Evolutionary conservation across 2,113 vertebrate species (phyloP).

Genomic region (Lepus americanus): DNA sequence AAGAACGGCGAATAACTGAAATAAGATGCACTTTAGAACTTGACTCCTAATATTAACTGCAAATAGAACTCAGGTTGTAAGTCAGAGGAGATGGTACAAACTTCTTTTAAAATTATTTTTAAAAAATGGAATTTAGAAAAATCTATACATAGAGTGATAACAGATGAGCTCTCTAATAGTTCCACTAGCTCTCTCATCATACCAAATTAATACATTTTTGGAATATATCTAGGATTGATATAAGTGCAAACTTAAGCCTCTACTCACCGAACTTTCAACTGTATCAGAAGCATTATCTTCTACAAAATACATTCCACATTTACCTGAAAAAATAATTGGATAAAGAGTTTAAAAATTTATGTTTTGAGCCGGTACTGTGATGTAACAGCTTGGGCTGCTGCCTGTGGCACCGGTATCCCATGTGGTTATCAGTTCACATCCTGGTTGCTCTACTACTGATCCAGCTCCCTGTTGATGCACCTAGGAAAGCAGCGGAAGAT

Average conservation of each 20-base stretch:
- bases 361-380: no score
- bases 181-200: neutral
- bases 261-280: constrained; percentile 92
- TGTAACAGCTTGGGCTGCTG: no score
- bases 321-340: constrained; percentile 90
- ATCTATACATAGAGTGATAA: neutral
- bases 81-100: neutral
- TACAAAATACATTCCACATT: constrained; percentile 99
- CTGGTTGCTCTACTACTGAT: no score
- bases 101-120: constrained; percentile 44
- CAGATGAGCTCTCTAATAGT: neutral
- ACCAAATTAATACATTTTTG: neutral
- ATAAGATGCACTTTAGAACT: neutral
- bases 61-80: neutral
- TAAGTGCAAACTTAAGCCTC: neutral
- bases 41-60: neutral
- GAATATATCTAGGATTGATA: neutral
- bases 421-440: no score
- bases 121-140: neutral
- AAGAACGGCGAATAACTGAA: neutral
- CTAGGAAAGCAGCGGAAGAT: no score
- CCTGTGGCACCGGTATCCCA: no score
- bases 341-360: constrained; percentile 56
- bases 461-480: no score
- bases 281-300: constrained; percentile 96